These are phyloP conservation scores for Zaprionus inermis DNA, from an alignment of 1,140 invertebrate species.

Conservation along the genomic window DNA sequence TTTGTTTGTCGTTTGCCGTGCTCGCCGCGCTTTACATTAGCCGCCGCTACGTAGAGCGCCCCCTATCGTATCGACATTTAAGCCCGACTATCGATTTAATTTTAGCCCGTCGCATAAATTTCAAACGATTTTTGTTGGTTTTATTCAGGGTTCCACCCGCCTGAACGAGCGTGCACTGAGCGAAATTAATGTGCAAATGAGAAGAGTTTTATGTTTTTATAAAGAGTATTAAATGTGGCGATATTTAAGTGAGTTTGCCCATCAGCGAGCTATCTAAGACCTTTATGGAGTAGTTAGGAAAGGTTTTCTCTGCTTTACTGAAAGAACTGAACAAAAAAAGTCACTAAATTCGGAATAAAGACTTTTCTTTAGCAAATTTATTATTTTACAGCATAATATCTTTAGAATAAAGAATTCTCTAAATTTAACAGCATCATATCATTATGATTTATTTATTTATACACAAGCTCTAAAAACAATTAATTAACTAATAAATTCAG, in stretches of 20 bases:
- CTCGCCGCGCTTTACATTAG: conserved; percentile 77
- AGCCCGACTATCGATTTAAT: conserved; percentile 80
- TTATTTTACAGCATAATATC: too few species aligned
- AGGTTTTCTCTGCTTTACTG: too few species aligned
- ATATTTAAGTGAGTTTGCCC: neutral
- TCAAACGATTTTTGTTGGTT: conserved; percentile 42
- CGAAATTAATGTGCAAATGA: neutral
- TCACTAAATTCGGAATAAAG: too few species aligned
- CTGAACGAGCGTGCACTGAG: conserved; percentile 1
- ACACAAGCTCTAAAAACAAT: too few species aligned
- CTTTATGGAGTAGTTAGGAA: too few species aligned
- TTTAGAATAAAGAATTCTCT: too few species aligned
- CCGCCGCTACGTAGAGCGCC: conserved; percentile 22
- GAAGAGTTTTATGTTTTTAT: neutral
- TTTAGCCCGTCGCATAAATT: conserved; percentile 63
- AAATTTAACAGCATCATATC: too few species aligned
- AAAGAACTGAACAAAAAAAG: too few species aligned
- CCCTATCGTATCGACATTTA: conserved; percentile 60
- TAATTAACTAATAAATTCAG: too few species aligned
- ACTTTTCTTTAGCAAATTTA: too few species aligned
- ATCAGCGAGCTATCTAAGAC: neutral
- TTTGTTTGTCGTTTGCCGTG: conserved; percentile 76
- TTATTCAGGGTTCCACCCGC: conserved; percentile 36
- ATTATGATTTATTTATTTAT: too few species aligned
- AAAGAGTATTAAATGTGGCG: neutral